Conservation (phyloP, 2,113 vertebrate species). For the Pituophis catenifer region DNA sequence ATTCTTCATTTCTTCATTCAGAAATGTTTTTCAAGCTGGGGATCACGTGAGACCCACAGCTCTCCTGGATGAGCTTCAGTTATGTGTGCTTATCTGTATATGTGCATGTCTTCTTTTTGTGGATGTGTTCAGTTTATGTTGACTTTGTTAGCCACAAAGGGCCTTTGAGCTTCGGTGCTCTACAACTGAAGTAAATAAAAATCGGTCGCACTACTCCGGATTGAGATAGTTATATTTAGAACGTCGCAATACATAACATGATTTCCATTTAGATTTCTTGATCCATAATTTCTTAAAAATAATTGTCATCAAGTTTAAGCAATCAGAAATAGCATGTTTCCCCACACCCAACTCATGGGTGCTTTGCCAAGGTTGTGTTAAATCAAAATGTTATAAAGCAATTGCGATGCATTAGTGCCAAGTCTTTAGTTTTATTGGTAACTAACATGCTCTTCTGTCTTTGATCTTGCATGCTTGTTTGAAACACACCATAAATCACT, state of each 20-base stretch:
- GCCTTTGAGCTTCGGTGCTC: background rate
- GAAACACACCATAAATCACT: conserved; percentile 32
- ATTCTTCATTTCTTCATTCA: background rate
- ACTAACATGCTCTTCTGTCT: conserved; percentile 30
- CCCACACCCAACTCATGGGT: too few relatives aligned
- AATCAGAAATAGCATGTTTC: background rate
- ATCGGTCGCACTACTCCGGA: too few relatives aligned
- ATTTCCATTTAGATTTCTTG: background rate
- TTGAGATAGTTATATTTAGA: background rate
- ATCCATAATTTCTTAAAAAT: background rate
- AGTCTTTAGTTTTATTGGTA: conserved; percentile 36
- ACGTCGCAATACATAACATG: background rate
- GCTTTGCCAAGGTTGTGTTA: conserved; percentile 15
- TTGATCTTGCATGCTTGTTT: conserved; percentile 28
- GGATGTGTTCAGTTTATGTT: background rate
- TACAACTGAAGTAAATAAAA: background rate
- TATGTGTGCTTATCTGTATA: background rate
- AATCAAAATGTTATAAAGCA: conserved; percentile 9
- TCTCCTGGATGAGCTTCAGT: background rate
- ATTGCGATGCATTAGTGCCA: conserved; percentile 37
- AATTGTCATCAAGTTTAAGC: background rate
- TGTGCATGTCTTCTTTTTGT: background rate
- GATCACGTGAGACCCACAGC: background rate
- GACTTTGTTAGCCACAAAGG: background rate
- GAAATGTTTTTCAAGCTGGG: background rate